phyloP scores from a whole-genome alignment of 2,888 invertebrate genomes.

The Rotaria socialis region DNA sequence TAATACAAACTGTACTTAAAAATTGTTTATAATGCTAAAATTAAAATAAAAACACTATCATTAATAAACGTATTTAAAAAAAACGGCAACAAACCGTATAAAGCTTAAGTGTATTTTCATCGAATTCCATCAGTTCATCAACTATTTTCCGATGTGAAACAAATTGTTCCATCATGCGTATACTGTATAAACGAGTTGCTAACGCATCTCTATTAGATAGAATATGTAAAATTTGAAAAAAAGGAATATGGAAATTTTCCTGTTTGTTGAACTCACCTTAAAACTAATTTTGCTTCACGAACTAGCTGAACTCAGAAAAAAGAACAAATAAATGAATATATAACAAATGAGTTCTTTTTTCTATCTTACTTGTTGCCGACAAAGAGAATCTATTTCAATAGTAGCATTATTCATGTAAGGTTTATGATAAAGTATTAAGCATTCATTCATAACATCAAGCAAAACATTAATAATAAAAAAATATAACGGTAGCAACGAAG shows the following conservation, averaged over 20 bases:
- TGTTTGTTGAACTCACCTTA: not conserved
- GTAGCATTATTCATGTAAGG: not conserved
- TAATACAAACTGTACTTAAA: not conserved
- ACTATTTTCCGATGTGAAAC: not conserved
- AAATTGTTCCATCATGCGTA: conserved; percentile 21
- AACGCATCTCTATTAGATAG: not conserved
- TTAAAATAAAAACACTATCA: not conserved
- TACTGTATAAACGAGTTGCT: not conserved
- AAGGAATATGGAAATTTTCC: not conserved
- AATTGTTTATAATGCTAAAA: conserved; percentile 24
- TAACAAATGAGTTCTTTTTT: not conserved
- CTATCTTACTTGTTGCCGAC: not conserved
- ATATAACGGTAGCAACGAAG: conserved; percentile 16
- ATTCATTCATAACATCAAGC: conserved; percentile 32
- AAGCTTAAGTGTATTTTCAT: not conserved
- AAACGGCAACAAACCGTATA: not conserved
- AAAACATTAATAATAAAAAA: conserved; percentile 31
- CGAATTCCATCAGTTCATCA: not conserved
- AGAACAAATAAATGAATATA: not conserved
- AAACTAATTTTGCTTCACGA: conserved; percentile 16
- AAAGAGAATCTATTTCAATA: not conserved
- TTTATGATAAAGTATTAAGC: not conserved
- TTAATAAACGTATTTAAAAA: not conserved
- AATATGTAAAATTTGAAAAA: not conserved
- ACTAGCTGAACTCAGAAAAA: not conserved